Evolutionary conservation across 2,797 vertebrate species (phyloP), one percentile per base, ranked within the genome.

Genomic region (Podarcis siculus): DNA sequence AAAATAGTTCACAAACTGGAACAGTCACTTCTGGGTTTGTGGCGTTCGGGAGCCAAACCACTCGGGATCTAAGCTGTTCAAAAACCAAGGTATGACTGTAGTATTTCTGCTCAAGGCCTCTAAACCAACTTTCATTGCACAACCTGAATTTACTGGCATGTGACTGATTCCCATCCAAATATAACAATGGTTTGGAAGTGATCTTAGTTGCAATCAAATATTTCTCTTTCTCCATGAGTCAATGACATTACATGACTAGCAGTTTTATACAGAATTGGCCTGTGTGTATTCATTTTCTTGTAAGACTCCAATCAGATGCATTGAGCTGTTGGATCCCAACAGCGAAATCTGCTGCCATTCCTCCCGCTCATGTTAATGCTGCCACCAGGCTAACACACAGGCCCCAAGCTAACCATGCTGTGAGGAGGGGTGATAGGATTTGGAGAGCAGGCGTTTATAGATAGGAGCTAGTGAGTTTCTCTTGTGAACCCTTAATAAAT

Each of bases 231-330:
- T 13, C 39, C 39, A 45, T 61, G 79, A n/a, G 10, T 72, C 58
- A 66, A 25, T 64, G 75, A 8, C 25, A 27, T 19, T 9, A 6
- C n/a, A 49, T 30, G 8, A 64, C 32, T 30, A 17, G 37, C 55
- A 32, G 30, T 75, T 75, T n/a, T 30, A 30, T 82, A 39, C 32
- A 73, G 67, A 23, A 19, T 55, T 82, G 37, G 37, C 86, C n/a
- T 66, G 39, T 82, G 23, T 23, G 12, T 8, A 49, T 35, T 55
- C 61, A n/a, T 25, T 10, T 42, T 76, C 25, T 66, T 64, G 15
- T 67, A n/a, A 66, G 79, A 67, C n/a, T 58, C 32, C 66, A 82
- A 73, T 58, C 79, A 80, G 27, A 86, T 45, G 37, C 64, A 87
- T 55, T 76, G 13, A 87, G 25, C 27, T 64, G 4, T 17, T 85